Evolutionary conservation across 2,113 vertebrate species (phyloP).

Genomic region (Chamaea fasciata): DNA sequence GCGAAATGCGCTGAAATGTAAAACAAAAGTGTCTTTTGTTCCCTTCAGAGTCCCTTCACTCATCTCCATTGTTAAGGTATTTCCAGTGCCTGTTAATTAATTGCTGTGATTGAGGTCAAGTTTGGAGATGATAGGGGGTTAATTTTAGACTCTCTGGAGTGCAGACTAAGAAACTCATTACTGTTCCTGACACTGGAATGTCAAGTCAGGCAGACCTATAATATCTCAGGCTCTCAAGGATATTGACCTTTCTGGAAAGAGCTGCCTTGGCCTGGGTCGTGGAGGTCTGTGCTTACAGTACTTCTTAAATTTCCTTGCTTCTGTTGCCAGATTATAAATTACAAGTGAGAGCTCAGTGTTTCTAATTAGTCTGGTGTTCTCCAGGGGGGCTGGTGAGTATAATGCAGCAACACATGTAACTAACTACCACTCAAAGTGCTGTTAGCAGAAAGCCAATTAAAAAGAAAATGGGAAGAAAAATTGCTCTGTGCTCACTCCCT

Average conservation of each 20-base stretch:
- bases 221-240: neutral
- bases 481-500: neutral
- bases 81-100: conserved; percentile 60
- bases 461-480: neutral
- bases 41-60: neutral
- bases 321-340: conserved; percentile 44
- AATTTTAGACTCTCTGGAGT: conserved; percentile 46
- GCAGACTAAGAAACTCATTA: conserved; percentile 51
- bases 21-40: neutral
- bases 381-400: neutral
- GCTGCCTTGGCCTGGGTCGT: neutral
- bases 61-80: conserved; percentile 14
- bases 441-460: conserved; percentile 7
- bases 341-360: conserved; percentile 7
- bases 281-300: neutral
- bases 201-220: neutral
- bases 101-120: conserved; percentile 58
- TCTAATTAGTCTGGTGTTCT: conserved; percentile 49
- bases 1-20: neutral
- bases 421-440: neutral
- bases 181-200: neutral
- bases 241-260: conserved; percentile 17
- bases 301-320: neutral
- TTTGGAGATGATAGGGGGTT: conserved; percentile 46
- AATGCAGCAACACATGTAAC: neutral